Conservation (phyloP, 2,113 vertebrate genomes). For the Stictonetta naevosa region DNA sequence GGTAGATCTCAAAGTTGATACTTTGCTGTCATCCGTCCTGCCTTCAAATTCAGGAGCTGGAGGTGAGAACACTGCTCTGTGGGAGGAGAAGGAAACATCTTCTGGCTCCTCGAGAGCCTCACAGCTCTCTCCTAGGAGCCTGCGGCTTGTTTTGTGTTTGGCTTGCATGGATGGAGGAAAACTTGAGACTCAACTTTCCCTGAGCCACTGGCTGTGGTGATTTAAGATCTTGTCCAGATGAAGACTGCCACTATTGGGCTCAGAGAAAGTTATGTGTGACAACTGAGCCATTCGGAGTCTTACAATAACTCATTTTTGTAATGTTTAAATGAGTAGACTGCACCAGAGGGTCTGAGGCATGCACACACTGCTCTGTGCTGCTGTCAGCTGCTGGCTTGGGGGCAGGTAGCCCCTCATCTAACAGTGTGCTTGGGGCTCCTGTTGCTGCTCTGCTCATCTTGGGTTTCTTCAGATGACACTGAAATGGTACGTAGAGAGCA, state of each 20-base stretch:
- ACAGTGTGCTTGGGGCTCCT: not conserved
- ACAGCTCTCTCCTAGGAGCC: not conserved
- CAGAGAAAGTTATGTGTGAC: not conserved
- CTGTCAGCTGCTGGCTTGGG: not conserved
- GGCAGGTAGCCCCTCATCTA: not conserved
- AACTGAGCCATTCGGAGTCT: not conserved
- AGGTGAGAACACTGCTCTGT: not conserved
- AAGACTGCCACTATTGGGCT: not conserved
- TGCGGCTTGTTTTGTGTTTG: fast-evolving
- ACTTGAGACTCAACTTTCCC: fast-evolving
- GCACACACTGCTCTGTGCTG: not conserved
- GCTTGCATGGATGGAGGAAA: fast-evolving
- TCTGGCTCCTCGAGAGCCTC: not conserved
- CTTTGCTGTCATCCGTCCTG: not conserved
- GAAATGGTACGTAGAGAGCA: fast-evolving
- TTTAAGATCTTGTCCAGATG: not conserved
- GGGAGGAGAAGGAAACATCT: not conserved
- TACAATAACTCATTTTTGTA: fast-evolving
- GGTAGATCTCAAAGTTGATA: fast-evolving
- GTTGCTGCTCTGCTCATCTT: fast-evolving
- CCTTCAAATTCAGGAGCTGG: not conserved
- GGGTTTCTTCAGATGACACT: not conserved
- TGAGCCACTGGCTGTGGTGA: not conserved
- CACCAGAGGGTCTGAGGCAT: not conserved
- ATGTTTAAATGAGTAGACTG: not conserved